Percentiles rank a stretch among this genome's conserved stretches.
Evolutionary conservation across 2,888 invertebrate genomes (phyloP).

Genomic region (Drosophila phalerata): DNA sequence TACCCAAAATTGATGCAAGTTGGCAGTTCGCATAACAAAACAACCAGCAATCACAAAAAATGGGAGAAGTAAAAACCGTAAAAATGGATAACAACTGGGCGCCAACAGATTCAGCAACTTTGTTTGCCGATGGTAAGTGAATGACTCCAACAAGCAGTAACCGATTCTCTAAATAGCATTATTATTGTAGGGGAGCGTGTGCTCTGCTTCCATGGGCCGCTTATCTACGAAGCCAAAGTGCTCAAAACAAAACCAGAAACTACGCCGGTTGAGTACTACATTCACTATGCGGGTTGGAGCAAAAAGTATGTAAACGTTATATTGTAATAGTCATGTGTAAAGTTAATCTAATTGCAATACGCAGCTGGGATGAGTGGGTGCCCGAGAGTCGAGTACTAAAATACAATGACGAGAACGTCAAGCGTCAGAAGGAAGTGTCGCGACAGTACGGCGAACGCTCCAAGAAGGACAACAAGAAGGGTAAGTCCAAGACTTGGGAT

Average conservation of each 20-base stretch:
- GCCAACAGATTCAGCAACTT: slow-evolving; percentile 55
- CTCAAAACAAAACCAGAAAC: slow-evolving; percentile 94
- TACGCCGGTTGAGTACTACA: slow-evolving; percentile 95
- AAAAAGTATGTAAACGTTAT: slow-evolving; percentile 95
- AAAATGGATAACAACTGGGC: slow-evolving; percentile 63
- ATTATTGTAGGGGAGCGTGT: slow-evolving; percentile 92
- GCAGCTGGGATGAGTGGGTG: slow-evolving; percentile 96
- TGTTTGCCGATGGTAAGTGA: slow-evolving; percentile 89
- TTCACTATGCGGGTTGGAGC: slow-evolving; percentile 99
- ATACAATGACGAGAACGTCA: slow-evolving; percentile 95
- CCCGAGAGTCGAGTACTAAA: slow-evolving; percentile 96
- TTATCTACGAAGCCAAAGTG: slow-evolving; percentile 98
- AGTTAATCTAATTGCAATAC: slow-evolving; percentile 63
- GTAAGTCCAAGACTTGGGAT: slow-evolving; percentile 75
- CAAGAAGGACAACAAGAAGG: slow-evolving; percentile 87
- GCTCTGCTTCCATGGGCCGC: slow-evolving; percentile 97
- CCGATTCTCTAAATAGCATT: not conserved
- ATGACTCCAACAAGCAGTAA: not conserved
- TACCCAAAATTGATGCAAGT: too few relatives aligned
- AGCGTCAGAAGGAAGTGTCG: slow-evolving; percentile 94
- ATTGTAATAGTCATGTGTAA: not conserved
- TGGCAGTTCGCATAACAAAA: too few relatives aligned
- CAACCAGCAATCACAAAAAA: slow-evolving; percentile 54
- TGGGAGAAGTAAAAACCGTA: slow-evolving; percentile 68
- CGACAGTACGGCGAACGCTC: slow-evolving; percentile 64